phyloP scores from a whole-genome alignment of 2,113 vertebrate species.

The Myiopsitta monachus region DNA sequence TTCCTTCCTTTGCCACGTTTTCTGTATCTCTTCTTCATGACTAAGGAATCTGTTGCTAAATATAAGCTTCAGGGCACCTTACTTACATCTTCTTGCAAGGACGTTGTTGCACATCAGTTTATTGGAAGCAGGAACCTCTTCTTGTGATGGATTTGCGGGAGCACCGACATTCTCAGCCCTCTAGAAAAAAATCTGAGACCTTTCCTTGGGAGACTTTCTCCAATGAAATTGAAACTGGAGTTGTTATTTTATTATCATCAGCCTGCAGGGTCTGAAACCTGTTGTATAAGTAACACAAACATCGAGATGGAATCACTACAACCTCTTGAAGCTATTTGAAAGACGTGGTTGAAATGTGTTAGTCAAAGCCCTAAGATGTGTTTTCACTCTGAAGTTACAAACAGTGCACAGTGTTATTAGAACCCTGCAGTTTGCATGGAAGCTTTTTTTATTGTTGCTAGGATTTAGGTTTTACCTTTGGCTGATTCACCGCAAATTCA shows the following conservation, averaged over 20 bases:
- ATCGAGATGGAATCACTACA: neutral
- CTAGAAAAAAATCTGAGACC: neutral
- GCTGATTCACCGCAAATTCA: neutral
- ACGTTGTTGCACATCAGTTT: neutral
- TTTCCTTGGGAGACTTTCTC: neutral
- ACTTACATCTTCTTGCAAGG: neutral
- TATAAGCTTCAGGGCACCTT: neutral
- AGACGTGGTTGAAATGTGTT: accelerated
- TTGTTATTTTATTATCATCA: neutral
- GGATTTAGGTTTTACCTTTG: neutral
- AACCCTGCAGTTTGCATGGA: neutral
- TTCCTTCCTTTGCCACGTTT: neutral
- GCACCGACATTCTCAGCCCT: neutral
- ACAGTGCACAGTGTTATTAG: neutral
- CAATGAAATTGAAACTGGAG: neutral
- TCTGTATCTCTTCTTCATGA: neutral
- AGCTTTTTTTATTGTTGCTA: neutral
- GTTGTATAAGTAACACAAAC: neutral
- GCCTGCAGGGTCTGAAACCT: neutral
- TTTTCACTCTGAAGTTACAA: neutral
- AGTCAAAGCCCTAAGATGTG: accelerated
- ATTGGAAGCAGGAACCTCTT: neutral
- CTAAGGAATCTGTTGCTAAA: neutral
- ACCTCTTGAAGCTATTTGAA: neutral
- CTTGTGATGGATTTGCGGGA: neutral